Conservation (phyloP, 2,888 invertebrate genomes). For the Limnephilus lunatus region DNA sequence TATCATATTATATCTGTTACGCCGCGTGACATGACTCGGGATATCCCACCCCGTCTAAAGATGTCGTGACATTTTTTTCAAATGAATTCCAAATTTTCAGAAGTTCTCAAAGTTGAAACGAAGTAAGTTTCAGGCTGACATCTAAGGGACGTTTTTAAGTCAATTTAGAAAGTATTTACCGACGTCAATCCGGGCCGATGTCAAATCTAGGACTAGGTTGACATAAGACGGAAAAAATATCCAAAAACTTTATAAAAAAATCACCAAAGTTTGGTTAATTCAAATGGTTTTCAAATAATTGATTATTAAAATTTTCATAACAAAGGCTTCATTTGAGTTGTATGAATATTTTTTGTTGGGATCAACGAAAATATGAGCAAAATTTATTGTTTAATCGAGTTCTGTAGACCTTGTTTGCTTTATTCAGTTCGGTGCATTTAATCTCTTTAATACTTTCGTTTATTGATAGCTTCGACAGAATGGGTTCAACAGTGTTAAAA, state of each 20-base stretch:
- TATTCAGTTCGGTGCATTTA: not conserved
- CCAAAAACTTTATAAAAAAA: not conserved
- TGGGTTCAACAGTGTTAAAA: not conserved
- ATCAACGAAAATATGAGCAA: not conserved
- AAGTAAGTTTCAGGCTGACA: slow-evolving; percentile 14
- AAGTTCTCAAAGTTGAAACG: slow-evolving; percentile 5
- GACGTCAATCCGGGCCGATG: slow-evolving; percentile 25
- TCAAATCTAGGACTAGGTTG: not conserved
- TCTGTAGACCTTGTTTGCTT: not conserved
- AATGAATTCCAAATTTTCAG: slow-evolving; percentile 41
- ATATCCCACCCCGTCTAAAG: not conserved
- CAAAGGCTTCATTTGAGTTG: not conserved
- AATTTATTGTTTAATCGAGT: not conserved
- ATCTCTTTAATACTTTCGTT: not conserved
- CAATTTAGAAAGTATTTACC: slow-evolving; percentile 44
- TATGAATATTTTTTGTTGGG: not conserved
- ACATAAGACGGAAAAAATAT: slow-evolving; percentile 12
- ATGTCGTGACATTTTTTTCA: slow-evolving; percentile 32
- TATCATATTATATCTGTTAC: slow-evolving; percentile 18
- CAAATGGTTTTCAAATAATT: not conserved
- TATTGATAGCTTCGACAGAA: not conserved
- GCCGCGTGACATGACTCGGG: not conserved
- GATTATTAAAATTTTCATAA: not conserved
- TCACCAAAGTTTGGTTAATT: slow-evolving; percentile 26
- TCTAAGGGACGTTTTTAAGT: slow-evolving; percentile 40